Base-by-base conservation (phyloP, 2,797 vertebrate species). In the Enteromius paludinosus region DNA sequence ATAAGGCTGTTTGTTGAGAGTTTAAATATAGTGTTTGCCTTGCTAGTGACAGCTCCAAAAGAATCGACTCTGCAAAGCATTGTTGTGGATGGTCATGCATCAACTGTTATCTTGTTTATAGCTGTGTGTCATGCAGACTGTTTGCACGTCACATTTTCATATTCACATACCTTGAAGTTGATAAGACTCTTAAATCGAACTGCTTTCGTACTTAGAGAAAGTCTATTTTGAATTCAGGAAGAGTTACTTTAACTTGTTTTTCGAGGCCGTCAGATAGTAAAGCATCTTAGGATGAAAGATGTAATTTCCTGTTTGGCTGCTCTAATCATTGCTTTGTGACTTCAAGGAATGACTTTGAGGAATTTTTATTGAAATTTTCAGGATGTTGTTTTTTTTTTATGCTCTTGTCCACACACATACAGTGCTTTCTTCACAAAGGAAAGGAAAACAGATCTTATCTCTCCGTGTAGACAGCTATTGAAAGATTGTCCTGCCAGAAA, bases 291-390 rank as follows among this genome's bases (percentile, higher is more conserved):
- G 61, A 82, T 74, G 61, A 82, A 81, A 72, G 20, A 74, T 82
- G 61, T 66, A 66, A 82, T 82, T 54, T 82, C 79, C 79, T 82
- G 70, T 82, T 82, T 64, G 79, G 59, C 56, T 62, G 25, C 79
- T 73, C 43, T 82, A 82, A 74, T 82, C 59, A 82, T 82, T 66
- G 59, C 45, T 65, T 62, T 52, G 45, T 74, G 61, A 66, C 70
- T 54, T 74, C 61, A 82, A 65, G 70, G 70, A 80, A 61, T 61
- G 66, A 49, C 69, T 73, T 73, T 49, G 41, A 81, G 70, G 68
- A 81, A 64, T 74, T 81, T 72, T 64, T 74, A 74, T 82, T 82
- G 45, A 65, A 56, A 66, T 30, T 49, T 18, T 30, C 35, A 70
- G 23, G 33, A 59, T 45, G 52, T 61, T 71, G 38, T 69, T 68